These are phyloP conservation scores for Linnaemya tessellans DNA, from an alignment of 2,888 invertebrate species.

Conservation along the genomic window DNA sequence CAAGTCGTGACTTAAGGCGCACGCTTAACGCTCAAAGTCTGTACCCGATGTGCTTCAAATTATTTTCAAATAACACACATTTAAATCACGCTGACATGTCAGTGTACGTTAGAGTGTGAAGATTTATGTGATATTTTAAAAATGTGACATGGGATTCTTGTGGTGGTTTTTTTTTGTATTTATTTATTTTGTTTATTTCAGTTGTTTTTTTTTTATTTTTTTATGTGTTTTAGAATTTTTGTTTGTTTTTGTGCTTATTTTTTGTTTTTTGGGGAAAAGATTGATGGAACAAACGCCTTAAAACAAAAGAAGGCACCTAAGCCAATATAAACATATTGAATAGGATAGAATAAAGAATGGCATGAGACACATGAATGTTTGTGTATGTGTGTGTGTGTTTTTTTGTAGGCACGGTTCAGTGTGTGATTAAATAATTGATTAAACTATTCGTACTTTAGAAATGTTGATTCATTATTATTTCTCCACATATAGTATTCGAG, in stretches of 20 bases:
- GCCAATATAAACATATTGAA: slow-evolving; percentile 65
- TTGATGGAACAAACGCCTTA: slow-evolving; percentile 75
- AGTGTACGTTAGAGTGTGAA: slow-evolving; percentile 69
- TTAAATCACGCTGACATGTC: slow-evolving; percentile 72
- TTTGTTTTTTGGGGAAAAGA: slow-evolving; percentile 57
- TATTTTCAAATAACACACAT: slow-evolving; percentile 71
- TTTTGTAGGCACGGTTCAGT: background rate
- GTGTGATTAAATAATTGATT: background rate
- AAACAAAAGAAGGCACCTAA: slow-evolving; percentile 73
- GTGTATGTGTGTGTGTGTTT: too few relatives aligned
- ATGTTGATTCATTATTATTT: too few relatives aligned
- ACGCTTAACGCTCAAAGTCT: slow-evolving; percentile 52
- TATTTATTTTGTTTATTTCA: slow-evolving; percentile 22
- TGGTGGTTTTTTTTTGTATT: slow-evolving; percentile 6
- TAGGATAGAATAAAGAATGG: slow-evolving; percentile 21
- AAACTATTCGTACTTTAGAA: too few relatives aligned
- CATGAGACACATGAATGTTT: background rate
- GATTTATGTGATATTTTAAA: slow-evolving; percentile 71
- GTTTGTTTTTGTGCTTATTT: slow-evolving; percentile 5
- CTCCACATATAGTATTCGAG: too few relatives aligned
- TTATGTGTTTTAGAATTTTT: slow-evolving; percentile 13
- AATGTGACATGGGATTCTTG: slow-evolving; percentile 68
- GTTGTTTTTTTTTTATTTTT: slow-evolving; percentile 33
- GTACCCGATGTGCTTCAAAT: slow-evolving; percentile 52
- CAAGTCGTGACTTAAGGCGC: slow-evolving; percentile 67